Evolutionary conservation across 1,140 invertebrate genomes (phyloP).

Genomic region (Brachionus paranguensis): DNA sequence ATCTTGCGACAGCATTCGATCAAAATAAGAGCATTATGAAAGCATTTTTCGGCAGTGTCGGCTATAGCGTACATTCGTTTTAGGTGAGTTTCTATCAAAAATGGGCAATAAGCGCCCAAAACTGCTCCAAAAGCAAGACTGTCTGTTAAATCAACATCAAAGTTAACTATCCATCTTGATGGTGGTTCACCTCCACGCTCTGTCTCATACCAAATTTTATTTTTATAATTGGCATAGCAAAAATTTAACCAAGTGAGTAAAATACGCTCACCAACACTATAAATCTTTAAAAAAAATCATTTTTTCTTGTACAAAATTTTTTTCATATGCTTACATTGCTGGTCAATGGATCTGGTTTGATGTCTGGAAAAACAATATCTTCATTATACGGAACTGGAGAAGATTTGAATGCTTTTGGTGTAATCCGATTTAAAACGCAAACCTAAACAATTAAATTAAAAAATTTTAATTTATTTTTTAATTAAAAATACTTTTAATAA

Average conservation of each 20-base stretch:
- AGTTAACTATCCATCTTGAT: constrained; percentile 55
- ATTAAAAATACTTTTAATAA: constrained; percentile 49
- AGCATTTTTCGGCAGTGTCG: constrained; percentile 51
- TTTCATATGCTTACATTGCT: constrained; percentile 45
- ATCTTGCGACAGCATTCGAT: constrained; percentile 5
- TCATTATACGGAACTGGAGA: constrained; percentile 46
- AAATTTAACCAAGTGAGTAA: constrained; percentile 55
- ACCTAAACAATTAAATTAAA: constrained; percentile 43
- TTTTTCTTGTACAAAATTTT: no score
- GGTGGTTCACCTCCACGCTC: constrained; percentile 48
- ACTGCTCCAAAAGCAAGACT: constrained; percentile 52
- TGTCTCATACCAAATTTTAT: constrained; percentile 48
- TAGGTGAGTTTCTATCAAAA: constrained; percentile 51
- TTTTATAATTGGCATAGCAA: constrained; percentile 51
- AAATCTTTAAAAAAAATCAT: constrained; percentile 42
- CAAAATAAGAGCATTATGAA: constrained; percentile 54
- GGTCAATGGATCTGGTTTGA: constrained; percentile 51
- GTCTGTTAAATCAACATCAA: constrained; percentile 55
- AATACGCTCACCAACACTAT: constrained; percentile 51
- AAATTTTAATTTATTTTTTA: background rate
- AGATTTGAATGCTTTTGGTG: constrained; percentile 48
- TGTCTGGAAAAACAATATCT: constrained; percentile 44
- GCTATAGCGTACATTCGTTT: constrained; percentile 53
- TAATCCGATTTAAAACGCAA: constrained; percentile 50
- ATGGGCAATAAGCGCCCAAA: constrained; percentile 53